These are phyloP conservation scores for Drosophila leontia DNA, from an alignment of 1,140 invertebrate genomes.

Conservation along the genomic window DNA sequence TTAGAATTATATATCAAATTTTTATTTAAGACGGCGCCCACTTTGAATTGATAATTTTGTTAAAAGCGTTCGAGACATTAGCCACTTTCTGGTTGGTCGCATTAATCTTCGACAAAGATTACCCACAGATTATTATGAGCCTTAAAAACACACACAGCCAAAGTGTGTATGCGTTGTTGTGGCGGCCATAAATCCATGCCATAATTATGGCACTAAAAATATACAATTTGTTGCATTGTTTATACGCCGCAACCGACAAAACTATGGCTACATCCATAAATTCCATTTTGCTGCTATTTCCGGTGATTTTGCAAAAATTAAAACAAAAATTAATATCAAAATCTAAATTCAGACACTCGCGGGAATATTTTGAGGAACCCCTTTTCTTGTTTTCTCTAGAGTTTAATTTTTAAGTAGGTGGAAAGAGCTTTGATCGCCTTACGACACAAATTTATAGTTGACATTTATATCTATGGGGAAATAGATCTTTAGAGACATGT, in stretches of 20 bases:
- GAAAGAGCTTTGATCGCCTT: conserved; percentile 21
- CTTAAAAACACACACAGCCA: neutral
- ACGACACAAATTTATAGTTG: conserved; percentile 36
- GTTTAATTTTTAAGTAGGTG: conserved; percentile 26
- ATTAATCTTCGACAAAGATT: conserved; percentile 64
- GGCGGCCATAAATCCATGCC: conserved; percentile 29
- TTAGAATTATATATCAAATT: neutral
- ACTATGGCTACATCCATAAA: conserved; percentile 18
- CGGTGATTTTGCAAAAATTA: conserved; percentile 52
- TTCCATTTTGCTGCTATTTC: conserved; percentile 44
- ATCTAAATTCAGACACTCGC: neutral
- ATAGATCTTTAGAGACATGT: conserved; percentile 13
- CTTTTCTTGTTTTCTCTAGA: neutral
- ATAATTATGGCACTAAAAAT: conserved; percentile 38
- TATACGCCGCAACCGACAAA: conserved; percentile 19
- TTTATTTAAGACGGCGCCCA: conserved; percentile 34
- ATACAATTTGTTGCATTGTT: conserved; percentile 40
- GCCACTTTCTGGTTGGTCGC: conserved; percentile 28
- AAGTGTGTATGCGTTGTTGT: conserved; percentile 12
- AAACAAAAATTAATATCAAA: conserved; percentile 14
- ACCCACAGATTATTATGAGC: conserved; percentile 39
- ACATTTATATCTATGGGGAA: conserved; percentile 18
- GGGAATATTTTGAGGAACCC: neutral
- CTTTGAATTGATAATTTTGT: conserved; percentile 21
- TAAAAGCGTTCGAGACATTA: conserved; percentile 12